phyloP scores from a whole-genome alignment of 2,888 invertebrate genomes.

The Lottia scabra region DNA sequence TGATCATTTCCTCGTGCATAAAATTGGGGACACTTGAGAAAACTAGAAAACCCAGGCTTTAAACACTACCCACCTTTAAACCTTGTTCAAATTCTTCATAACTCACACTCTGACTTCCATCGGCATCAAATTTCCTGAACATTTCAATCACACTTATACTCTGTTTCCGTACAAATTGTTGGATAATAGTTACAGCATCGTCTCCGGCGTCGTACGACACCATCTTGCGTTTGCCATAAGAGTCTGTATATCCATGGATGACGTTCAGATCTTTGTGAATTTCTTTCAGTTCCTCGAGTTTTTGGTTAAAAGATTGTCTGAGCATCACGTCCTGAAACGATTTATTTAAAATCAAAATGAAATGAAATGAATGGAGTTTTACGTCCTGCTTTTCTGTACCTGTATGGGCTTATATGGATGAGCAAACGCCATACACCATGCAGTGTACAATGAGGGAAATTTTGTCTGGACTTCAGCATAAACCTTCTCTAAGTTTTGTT shows the following conservation, averaged over 20 bases:
- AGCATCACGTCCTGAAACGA: slow-evolving; percentile 51
- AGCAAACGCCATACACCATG: too few relatives aligned
- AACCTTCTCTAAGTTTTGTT: too few relatives aligned
- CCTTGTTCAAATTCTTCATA: slow-evolving; percentile 63
- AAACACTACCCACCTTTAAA: slow-evolving; percentile 41
- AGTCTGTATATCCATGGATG: slow-evolving; percentile 58
- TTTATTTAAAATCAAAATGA: background rate
- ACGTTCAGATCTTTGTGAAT: slow-evolving; percentile 48
- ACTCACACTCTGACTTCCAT: slow-evolving; percentile 63
- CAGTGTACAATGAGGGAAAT: too few relatives aligned
- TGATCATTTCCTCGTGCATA: too few relatives aligned
- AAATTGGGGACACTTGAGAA: too few relatives aligned
- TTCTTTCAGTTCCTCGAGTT: slow-evolving; percentile 40
- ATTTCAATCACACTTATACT: slow-evolving; percentile 61
- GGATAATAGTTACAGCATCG: slow-evolving; percentile 60
- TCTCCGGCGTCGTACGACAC: slow-evolving; percentile 56
- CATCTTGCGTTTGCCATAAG: slow-evolving; percentile 61
- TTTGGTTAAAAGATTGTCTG: slow-evolving; percentile 36
- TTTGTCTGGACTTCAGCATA: too few relatives aligned
- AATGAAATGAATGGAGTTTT: background rate
- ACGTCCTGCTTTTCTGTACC: too few relatives aligned
- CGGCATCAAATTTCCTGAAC: slow-evolving; percentile 63
- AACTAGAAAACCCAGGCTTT: too few relatives aligned
- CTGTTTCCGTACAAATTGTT: slow-evolving; percentile 53
- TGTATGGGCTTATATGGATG: too few relatives aligned